Conservation (phyloP, 2,113 vertebrate species). For the Mobula hypostoma region DNA sequence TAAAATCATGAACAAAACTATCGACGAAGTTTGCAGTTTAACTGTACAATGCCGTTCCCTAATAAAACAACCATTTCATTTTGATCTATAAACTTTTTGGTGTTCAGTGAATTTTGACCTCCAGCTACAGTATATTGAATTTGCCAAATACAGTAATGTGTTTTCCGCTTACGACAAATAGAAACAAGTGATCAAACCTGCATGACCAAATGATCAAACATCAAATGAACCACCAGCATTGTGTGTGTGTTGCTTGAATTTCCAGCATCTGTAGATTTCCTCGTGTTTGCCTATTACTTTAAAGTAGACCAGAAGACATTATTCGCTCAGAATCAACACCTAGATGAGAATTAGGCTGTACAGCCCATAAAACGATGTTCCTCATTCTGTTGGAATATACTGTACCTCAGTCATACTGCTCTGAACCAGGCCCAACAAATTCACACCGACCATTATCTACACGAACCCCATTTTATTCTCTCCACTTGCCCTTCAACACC, state of each 20-base stretch:
- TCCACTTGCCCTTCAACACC: too few species aligned
- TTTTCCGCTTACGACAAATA: neutral
- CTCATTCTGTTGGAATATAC: too few species aligned
- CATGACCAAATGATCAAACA: too few species aligned
- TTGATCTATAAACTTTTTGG: neutral
- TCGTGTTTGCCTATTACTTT: neutral
- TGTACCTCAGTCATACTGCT: too few species aligned
- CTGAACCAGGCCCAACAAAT: too few species aligned
- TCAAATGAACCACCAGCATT: too few species aligned
- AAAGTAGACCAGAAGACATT: neutral
- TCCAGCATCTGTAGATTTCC: too few species aligned
- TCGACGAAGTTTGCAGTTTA: neutral
- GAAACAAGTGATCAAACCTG: neutral
- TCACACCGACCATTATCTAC: too few species aligned
- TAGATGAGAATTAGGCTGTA: neutral
- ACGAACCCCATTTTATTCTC: too few species aligned
- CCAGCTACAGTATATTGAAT: neutral
- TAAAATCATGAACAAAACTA: neutral
- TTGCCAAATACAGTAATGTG: neutral
- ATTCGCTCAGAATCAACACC: neutral
- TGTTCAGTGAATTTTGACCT: neutral
- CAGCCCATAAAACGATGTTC: neutral
- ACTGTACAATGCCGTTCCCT: neutral
- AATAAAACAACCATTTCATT: neutral
- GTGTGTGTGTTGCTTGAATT: too few species aligned